These are phyloP conservation scores for Zaprionus lineosus DNA, from an alignment of 2,888 invertebrate genomes.

Conservation along the genomic window DNA sequence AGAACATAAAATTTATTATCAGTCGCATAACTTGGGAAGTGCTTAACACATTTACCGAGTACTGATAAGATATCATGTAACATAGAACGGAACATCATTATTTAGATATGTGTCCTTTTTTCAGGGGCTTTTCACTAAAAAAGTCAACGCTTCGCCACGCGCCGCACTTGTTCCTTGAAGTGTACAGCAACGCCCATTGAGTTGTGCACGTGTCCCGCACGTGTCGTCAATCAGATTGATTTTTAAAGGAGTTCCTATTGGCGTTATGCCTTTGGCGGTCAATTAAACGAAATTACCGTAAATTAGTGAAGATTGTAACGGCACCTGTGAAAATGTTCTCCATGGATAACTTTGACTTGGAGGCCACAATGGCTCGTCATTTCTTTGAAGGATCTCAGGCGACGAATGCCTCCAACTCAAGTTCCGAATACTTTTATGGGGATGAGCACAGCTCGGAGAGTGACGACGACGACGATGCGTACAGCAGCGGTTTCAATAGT, in stretches of 20 bases:
- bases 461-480: conserved; percentile 84
- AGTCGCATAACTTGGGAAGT: conserved; percentile 34
- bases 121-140: conserved; percentile 6
- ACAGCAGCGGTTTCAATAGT: conserved; percentile 89
- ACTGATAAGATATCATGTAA: too few relatives aligned
- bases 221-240: conserved; percentile 47
- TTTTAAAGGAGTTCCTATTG: conserved; percentile 21
- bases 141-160: conserved; percentile 59
- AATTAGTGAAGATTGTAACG: not conserved
- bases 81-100: too few relatives aligned
- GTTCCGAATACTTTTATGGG: conserved; percentile 87
- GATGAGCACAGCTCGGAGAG: conserved; percentile 83
- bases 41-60: conserved; percentile 1
- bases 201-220: conserved; percentile 78
- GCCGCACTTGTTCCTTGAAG: conserved; percentile 42
- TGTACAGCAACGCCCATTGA: not conserved
- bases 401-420: conserved; percentile 86
- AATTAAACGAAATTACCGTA: conserved; percentile 30
- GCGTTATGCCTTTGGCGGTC: conserved; percentile 45
- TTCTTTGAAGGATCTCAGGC: conserved; percentile 85
- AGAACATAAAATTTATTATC: too few relatives aligned
- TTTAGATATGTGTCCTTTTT: conserved; percentile 34
- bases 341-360: conserved; percentile 88
- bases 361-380: conserved; percentile 87
- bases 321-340: conserved; percentile 84